phyloP scores from a whole-genome alignment of 2,888 invertebrate species.

The Agrochola lychnidis region DNA sequence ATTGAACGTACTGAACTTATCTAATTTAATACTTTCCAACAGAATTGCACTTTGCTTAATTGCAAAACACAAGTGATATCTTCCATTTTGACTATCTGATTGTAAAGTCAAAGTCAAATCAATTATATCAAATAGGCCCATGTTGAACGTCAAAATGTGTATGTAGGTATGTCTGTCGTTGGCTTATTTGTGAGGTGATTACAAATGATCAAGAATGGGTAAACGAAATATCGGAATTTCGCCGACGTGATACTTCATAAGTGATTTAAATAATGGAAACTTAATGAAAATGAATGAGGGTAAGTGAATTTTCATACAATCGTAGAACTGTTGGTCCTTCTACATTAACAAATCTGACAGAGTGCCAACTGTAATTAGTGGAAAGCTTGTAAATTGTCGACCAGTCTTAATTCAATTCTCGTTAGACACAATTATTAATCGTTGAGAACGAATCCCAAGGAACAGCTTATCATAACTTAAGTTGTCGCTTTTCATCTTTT shows the following conservation, averaged over 20 bases:
- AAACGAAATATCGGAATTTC: background rate
- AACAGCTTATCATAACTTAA: slow-evolving; percentile 8
- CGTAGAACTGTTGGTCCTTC: slow-evolving; percentile 5
- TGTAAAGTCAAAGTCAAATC: no score
- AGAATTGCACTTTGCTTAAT: slow-evolving; percentile 17
- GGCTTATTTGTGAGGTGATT: no score
- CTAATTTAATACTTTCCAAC: background rate
- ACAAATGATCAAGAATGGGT: background rate
- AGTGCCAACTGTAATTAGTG: slow-evolving; percentile 28
- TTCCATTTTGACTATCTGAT: background rate
- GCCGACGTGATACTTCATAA: background rate
- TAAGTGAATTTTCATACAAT: slow-evolving; percentile 6
- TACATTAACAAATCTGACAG: slow-evolving; percentile 36
- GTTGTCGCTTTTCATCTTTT: slow-evolving; percentile 21
- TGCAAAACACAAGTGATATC: background rate
- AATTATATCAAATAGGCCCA: no score
- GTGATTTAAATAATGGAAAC: background rate
- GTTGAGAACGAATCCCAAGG: slow-evolving; percentile 5
- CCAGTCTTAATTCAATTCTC: slow-evolving; percentile 37
- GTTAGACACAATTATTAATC: slow-evolving; percentile 39
- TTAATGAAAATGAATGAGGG: slow-evolving; percentile 12
- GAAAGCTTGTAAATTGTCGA: slow-evolving; percentile 33
- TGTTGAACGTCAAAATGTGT: no score
- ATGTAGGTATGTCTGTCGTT: background rate
- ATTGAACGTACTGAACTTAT: background rate